Conservation (phyloP, 2,888 invertebrate species). For the Polylopha cassiicola region DNA sequence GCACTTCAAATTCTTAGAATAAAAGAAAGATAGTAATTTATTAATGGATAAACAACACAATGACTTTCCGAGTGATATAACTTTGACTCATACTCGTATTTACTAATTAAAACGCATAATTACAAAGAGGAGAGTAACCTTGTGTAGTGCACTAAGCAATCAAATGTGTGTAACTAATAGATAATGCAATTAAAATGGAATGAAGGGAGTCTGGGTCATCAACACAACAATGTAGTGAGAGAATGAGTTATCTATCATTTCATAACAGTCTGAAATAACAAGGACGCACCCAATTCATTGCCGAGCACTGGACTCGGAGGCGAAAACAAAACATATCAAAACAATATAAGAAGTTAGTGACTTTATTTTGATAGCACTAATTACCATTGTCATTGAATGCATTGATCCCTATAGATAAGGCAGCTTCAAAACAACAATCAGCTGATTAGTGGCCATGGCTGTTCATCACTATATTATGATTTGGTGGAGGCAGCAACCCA, state of each 20-base stretch:
- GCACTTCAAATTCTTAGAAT: too few species aligned
- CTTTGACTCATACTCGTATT: neutral
- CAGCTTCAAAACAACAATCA: slow-evolving; percentile 15
- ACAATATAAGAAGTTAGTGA: slow-evolving; percentile 8
- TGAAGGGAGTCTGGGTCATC: slow-evolving; percentile 9
- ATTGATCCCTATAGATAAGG: slow-evolving; percentile 15
- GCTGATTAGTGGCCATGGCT: slow-evolving; percentile 8
- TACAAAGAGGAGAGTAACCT: neutral
- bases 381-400: slow-evolving; percentile 9
- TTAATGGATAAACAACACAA: too few species aligned
- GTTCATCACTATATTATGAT: too few species aligned
- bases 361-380: slow-evolving; percentile 7
- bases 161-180: too few species aligned
- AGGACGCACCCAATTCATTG: neutral
- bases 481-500: neutral
- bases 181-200: neutral
- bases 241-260: slow-evolving; percentile 10
- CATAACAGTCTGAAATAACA: slow-evolving; percentile 14
- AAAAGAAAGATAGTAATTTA: too few species aligned
- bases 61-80: too few species aligned
- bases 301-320: neutral
- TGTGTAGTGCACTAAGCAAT: too few species aligned
- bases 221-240: slow-evolving; percentile 3
- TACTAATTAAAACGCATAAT: neutral
- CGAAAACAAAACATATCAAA: too few species aligned